A percentile compares a stretch with the other conserved stretches of the same genome.
Evolutionary conservation across 2,113 vertebrate species (phyloP).

Genomic region (Barbus barbus): DNA sequence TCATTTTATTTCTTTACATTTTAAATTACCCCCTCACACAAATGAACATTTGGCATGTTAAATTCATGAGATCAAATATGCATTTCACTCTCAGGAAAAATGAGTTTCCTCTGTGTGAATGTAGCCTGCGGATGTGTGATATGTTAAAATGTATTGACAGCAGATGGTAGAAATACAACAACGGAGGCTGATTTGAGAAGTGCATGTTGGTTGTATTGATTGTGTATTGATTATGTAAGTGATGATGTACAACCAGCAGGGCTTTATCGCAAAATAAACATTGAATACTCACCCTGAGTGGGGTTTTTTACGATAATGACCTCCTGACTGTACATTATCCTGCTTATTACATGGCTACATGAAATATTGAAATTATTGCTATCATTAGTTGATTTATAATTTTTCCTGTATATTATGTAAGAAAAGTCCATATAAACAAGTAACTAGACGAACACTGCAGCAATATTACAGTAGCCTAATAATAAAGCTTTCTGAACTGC

Average conservation of each 20-base stretch:
- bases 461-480: background rate
- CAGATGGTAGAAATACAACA: constrained; percentile 15
- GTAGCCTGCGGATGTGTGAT: background rate
- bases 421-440: too few relatives aligned
- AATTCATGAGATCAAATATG: background rate
- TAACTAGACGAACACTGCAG: background rate
- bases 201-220: constrained; percentile 19
- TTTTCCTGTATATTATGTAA: too few relatives aligned
- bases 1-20: background rate
- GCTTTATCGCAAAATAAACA: constrained; percentile 3
- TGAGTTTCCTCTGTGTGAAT: background rate
- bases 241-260: background rate
- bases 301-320: background rate
- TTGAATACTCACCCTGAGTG: background rate
- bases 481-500: background rate
- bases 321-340: background rate
- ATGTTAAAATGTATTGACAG: background rate
- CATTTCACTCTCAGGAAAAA: background rate
- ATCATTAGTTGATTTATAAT: background rate
- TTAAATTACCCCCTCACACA: background rate
- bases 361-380: background rate
- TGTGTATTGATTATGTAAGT: constrained; percentile 9
- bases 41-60: background rate
- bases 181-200: background rate
- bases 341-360: background rate